These are phyloP conservation scores for Mastomys natalensis DNA, from an alignment of 2,113 vertebrate genomes.

Conservation along the genomic window DNA sequence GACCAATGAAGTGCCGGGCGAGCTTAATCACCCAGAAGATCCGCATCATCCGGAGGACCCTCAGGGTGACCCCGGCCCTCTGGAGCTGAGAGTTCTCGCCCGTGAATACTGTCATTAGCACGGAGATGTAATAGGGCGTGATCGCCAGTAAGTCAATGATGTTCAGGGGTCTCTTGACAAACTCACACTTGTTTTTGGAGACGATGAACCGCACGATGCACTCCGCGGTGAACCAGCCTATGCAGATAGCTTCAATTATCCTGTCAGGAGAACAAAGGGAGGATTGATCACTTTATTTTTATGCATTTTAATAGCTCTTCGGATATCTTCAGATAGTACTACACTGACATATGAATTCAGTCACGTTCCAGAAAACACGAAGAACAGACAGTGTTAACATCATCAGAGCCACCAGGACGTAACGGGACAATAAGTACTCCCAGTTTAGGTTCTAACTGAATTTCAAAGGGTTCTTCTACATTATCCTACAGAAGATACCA, in stretches of 20 bases:
- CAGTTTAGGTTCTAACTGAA: neutral
- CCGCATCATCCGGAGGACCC: slow-evolving; percentile 98
- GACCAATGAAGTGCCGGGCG: slow-evolving; percentile 97
- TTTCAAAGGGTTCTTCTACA: neutral
- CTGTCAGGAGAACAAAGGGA: slow-evolving; percentile 89
- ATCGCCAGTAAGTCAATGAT: slow-evolving; percentile 98
- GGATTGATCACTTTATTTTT: slow-evolving; percentile 83
- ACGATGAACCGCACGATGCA: slow-evolving; percentile 97
- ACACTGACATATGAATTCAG: slow-evolving; percentile 78
- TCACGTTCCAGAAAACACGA: slow-evolving; percentile 80
- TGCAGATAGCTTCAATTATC: slow-evolving; percentile 99
- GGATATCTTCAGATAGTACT: slow-evolving; percentile 77
- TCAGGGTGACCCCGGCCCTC: slow-evolving; percentile 95
- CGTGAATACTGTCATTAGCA: slow-evolving; percentile 93
- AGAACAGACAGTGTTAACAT: slow-evolving; percentile 69
- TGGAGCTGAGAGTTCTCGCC: slow-evolving; percentile 97
- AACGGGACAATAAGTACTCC: slow-evolving; percentile 49
- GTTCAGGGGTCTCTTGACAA: slow-evolving; percentile 97
- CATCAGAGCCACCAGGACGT: slow-evolving; percentile 53
- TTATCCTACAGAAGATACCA: neutral
- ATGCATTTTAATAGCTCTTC: slow-evolving; percentile 71
- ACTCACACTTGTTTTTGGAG: slow-evolving; percentile 97
- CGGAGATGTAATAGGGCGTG: slow-evolving; percentile 96
- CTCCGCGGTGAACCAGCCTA: slow-evolving; percentile 99
- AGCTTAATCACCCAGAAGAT: slow-evolving; percentile 99